Percentiles rank a stretch among this genome's conserved stretches.
Evolutionary conservation across 1,140 invertebrate species (phyloP).

Genomic region (Contarinia nasturtii): DNA sequence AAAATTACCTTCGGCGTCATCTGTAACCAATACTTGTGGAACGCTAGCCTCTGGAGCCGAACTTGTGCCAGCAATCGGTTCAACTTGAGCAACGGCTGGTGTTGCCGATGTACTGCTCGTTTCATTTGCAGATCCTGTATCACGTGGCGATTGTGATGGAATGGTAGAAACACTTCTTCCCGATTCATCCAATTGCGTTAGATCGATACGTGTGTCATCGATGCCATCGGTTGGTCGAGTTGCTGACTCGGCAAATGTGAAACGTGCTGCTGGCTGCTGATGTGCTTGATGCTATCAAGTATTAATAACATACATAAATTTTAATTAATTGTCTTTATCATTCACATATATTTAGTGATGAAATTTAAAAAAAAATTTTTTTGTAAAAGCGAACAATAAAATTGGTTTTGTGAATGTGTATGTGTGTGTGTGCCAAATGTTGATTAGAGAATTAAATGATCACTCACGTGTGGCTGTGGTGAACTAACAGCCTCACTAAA

Average conservation of each 20-base stretch:
- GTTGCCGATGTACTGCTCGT: conserved; percentile 13
- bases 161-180: conserved; percentile 49
- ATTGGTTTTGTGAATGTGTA: too few species aligned
- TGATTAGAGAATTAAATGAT: conserved; percentile 11
- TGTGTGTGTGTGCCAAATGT: too few species aligned
- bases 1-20: neutral
- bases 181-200: conserved; percentile 37
- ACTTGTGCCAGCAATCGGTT: conserved; percentile 5
- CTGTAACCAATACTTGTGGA: neutral
- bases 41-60: neutral
- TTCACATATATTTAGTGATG: too few species aligned
- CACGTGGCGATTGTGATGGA: conserved; percentile 50
- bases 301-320: too few species aligned
- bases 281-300: too few species aligned
- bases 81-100: conserved; percentile 8
- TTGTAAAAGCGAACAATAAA: too few species aligned
- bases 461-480: conserved; percentile 39
- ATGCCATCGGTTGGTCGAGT: conserved; percentile 33
- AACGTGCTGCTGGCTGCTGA: conserved; percentile 30
- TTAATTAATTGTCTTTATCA: too few species aligned
- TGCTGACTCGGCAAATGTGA: conserved; percentile 46
- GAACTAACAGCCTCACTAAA: conserved; percentile 71
- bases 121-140: conserved; percentile 25
- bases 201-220: conserved; percentile 59
- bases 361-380: too few species aligned